These are phyloP conservation scores for Portunus trituberculatus DNA, from an alignment of 1,140 invertebrate species.

Conservation along the genomic window DNA sequence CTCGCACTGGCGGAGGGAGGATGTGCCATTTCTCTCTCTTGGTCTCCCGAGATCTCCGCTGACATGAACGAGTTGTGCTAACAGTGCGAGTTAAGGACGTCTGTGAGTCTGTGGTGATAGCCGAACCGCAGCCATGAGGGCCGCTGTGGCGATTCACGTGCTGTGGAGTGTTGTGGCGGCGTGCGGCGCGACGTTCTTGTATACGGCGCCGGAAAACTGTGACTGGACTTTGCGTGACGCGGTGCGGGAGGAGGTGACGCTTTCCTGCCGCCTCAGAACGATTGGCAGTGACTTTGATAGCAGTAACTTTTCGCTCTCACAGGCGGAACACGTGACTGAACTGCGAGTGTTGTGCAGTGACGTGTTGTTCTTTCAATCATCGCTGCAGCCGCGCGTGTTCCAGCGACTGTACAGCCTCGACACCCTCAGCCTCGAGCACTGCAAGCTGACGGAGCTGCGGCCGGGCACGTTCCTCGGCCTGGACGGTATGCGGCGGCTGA, in stretches of 20 bases:
- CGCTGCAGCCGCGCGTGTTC: constrained; percentile 86
- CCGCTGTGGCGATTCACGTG: constrained; percentile 61
- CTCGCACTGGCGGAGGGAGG: constrained; percentile 62
- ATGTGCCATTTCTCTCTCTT: constrained; percentile 60
- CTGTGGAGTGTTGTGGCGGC: constrained; percentile 69
- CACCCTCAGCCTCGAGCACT: constrained; percentile 87
- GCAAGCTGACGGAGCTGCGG: constrained; percentile 91
- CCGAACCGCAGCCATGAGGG: constrained; percentile 62
- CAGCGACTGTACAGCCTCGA: constrained; percentile 87
- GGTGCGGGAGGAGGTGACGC: constrained; percentile 67
- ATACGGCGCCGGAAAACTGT: constrained; percentile 77
- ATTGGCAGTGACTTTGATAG: constrained; percentile 78
- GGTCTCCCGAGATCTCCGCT: constrained; percentile 64
- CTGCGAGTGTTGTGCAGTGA: constrained; percentile 89
- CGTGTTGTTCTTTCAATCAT: constrained; percentile 89
- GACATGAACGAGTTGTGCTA: constrained; percentile 66
- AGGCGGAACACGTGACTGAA: constrained; percentile 85
- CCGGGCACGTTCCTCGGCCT: constrained; percentile 90
- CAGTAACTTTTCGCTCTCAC: constrained; percentile 79
- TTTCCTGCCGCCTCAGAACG: constrained; percentile 78
- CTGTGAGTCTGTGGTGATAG: background rate
- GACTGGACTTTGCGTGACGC: constrained; percentile 74
- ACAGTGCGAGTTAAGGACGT: background rate
- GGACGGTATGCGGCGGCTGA: constrained; percentile 85
- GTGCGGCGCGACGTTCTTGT: constrained; percentile 55